Percentiles rank a stretch among this genome's conserved stretches.
Evolutionary conservation across 1,140 invertebrate genomes (phyloP).

Genomic region (Chymomyza costata): DNA sequence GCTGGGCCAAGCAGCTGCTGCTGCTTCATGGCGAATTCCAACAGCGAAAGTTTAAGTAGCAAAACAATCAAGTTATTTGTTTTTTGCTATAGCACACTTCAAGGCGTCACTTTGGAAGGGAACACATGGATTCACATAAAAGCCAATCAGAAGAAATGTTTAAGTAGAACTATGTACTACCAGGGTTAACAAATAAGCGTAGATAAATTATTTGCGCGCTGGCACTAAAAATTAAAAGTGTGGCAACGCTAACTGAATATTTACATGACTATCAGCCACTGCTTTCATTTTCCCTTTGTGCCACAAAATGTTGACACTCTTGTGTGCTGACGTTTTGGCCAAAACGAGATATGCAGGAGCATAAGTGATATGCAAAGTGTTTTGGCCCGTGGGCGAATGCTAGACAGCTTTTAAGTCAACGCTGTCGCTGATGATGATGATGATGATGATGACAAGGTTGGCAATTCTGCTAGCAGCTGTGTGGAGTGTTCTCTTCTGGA

Average conservation of each 20-base stretch:
- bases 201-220: too few species aligned
- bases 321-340: slow-evolving; percentile 25
- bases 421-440: too few species aligned
- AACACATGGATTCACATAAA: slow-evolving; percentile 10
- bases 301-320: slow-evolving; percentile 62
- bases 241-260: slow-evolving; percentile 5
- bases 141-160: slow-evolving; percentile 35
- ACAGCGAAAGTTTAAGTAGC: too few species aligned
- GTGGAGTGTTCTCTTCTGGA: not conserved
- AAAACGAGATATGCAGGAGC: slow-evolving; percentile 27
- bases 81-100: slow-evolving; percentile 26
- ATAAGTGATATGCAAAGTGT: too few species aligned
- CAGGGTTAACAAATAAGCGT: too few species aligned
- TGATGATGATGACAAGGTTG: too few species aligned
- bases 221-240: too few species aligned
- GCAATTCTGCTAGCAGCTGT: too few species aligned
- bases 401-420: slow-evolving; percentile 13
- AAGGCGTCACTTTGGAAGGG: slow-evolving; percentile 38
- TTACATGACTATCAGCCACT: slow-evolving; percentile 28
- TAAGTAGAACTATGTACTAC: not conserved
- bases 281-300: too few species aligned
- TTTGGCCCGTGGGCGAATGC: slow-evolving; percentile 3
- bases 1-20: slow-evolving; percentile 21
- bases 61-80: too few species aligned
- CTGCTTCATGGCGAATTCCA: too few species aligned